A percentile compares a stretch with the other conserved stretches of the same genome.
These are phyloP conservation scores for Oryzias curvinotus DNA, from an alignment of 2,113 vertebrate genomes.

Conservation along the genomic window DNA sequence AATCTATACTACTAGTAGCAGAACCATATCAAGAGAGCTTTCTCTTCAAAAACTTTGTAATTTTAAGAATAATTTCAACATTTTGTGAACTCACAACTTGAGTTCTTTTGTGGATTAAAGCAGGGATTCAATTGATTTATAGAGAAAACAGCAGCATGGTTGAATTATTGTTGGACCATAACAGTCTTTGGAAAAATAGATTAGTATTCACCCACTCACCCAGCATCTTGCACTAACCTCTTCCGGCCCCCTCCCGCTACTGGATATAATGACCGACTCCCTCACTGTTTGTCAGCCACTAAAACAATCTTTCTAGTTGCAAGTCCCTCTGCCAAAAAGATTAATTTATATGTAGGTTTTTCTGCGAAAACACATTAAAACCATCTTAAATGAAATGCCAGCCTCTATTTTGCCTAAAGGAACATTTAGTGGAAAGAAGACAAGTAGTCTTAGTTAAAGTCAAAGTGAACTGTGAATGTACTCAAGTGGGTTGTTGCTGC, in stretches of 20 bases:
- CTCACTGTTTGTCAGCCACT: conserved; percentile 37
- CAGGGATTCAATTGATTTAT: conserved; percentile 49
- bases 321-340: conserved; percentile 54
- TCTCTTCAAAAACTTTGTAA: conserved; percentile 14
- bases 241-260: conserved; percentile 28
- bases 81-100: conserved; percentile 36
- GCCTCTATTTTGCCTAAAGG: conserved; percentile 47
- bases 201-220: conserved; percentile 25
- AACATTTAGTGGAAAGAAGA: conserved; percentile 43
- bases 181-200: conserved; percentile 23
- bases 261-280: conserved; percentile 40
- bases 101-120: conserved; percentile 24
- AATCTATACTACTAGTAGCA: neutral
- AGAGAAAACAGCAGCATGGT: conserved; percentile 33
- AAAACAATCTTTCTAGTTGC: conserved; percentile 54
- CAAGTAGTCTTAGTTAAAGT: conserved; percentile 35
- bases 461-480: conserved; percentile 43
- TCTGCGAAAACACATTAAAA: conserved; percentile 69
- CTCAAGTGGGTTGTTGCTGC: conserved; percentile 45
- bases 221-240: conserved; percentile 14
- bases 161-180: conserved; percentile 32
- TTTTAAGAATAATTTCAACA: conserved; percentile 47
- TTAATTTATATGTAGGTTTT: conserved; percentile 61
- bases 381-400: conserved; percentile 39
- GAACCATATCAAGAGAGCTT: neutral